Evolutionary conservation across 1,140 invertebrate genomes (phyloP).

Genomic region (Drosophila biarmipes): DNA sequence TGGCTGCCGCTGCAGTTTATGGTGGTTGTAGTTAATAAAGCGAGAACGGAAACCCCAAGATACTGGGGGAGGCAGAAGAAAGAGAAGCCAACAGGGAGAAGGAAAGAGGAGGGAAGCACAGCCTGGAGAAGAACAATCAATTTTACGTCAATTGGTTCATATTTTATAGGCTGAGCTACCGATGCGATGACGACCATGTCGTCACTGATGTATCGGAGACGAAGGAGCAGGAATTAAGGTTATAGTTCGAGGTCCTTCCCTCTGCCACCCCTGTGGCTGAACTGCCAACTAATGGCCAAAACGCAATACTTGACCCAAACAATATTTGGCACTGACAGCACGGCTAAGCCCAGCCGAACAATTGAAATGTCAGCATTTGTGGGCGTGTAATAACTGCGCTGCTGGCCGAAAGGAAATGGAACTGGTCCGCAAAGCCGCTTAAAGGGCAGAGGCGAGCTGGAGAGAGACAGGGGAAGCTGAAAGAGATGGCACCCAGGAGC

Average conservation of each 20-base stretch:
- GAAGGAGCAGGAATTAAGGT: slow-evolving; percentile 56
- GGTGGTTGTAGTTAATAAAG: slow-evolving; percentile 75
- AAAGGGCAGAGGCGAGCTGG: slow-evolving; percentile 2
- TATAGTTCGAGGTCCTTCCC: slow-evolving; percentile 46
- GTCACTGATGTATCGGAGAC: slow-evolving; percentile 28
- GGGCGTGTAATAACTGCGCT: slow-evolving; percentile 36
- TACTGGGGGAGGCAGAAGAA: slow-evolving; percentile 2
- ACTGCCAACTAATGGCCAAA: slow-evolving; percentile 32
- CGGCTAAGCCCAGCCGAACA: slow-evolving; percentile 30
- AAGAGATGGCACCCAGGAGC: neutral
- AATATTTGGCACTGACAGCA: slow-evolving; percentile 59
- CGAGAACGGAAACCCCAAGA: slow-evolving; percentile 57
- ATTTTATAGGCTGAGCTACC: slow-evolving; percentile 71
- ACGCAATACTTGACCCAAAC: slow-evolving; percentile 67
- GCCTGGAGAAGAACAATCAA: slow-evolving; percentile 66
- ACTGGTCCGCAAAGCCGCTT: slow-evolving; percentile 16
- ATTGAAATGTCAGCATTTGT: slow-evolving; percentile 72
- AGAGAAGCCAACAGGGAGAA: neutral
- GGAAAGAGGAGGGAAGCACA: slow-evolving; percentile 9
- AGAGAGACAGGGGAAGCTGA: neutral
- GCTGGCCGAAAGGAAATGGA: slow-evolving; percentile 22
- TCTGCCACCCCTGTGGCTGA: too few species aligned
- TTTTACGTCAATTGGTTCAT: slow-evolving; percentile 80
- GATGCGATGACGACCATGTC: slow-evolving; percentile 36
- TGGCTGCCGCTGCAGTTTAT: slow-evolving; percentile 65